A percentile compares a stretch with the other conserved stretches of the same genome.
These are phyloP conservation scores for Heliconius hewitsoni DNA, from an alignment of 1,140 invertebrate genomes.

Conservation along the genomic window DNA sequence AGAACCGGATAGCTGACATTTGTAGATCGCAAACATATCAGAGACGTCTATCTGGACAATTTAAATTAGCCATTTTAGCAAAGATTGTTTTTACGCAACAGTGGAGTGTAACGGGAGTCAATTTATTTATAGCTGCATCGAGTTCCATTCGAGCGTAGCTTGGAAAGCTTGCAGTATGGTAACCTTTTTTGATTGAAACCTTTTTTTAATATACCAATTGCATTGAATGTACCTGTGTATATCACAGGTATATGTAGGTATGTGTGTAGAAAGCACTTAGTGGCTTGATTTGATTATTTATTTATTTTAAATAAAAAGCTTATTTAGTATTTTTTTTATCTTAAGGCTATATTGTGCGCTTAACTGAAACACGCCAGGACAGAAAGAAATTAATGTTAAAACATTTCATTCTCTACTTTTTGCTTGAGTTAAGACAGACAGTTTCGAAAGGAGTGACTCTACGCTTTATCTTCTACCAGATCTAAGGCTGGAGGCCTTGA, in stretches of 20 bases:
- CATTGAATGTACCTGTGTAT: neutral
- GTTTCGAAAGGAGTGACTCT: no score
- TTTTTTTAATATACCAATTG: conserved; percentile 19
- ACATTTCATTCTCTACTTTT: no score
- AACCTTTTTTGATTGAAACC: conserved; percentile 26
- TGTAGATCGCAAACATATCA: conserved; percentile 17
- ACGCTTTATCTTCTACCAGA: no score
- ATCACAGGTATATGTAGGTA: neutral
- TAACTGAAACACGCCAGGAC: no score
- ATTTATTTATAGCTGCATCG: conserved; percentile 37
- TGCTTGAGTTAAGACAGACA: no score
- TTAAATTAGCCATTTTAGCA: conserved; percentile 36
- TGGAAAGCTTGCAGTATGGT: conserved; percentile 31
- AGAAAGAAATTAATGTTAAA: no score
- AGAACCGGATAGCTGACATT: conserved; percentile 21
- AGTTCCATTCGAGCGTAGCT: conserved; percentile 24
- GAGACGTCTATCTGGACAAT: conserved; percentile 11
- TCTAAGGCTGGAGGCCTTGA: no score
- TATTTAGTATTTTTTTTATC: neutral
- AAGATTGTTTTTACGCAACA: conserved; percentile 24
- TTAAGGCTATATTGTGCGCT: no score
- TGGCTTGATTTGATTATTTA: neutral
- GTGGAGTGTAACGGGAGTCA: conserved; percentile 28
- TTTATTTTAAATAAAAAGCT: neutral
- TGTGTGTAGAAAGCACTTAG: neutral